These are phyloP conservation scores for Heteropelma amictum DNA, from an alignment of 2,888 invertebrate genomes.

Conservation along the genomic window DNA sequence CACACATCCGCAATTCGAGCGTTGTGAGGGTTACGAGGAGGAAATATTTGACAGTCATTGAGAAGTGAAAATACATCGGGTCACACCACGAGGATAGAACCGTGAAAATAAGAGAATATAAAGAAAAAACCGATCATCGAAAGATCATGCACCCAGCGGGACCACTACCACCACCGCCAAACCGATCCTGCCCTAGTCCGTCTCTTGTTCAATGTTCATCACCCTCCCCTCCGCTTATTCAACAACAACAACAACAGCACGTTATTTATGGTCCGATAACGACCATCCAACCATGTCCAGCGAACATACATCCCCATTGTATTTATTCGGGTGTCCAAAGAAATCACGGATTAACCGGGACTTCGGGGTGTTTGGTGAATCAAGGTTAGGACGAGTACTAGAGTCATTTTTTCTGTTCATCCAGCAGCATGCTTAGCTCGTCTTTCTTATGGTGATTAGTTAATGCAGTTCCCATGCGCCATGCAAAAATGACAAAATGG, in stretches of 20 bases:
- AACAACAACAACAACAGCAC: constrained; percentile 67
- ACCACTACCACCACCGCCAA: constrained; percentile 60
- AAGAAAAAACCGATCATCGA: constrained; percentile 43
- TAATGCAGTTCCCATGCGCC: constrained; percentile 38
- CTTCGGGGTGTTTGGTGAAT: constrained; percentile 56
- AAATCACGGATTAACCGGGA: constrained; percentile 58
- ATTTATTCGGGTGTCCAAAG: constrained; percentile 66
- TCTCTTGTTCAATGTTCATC: constrained; percentile 53
- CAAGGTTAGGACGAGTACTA: constrained; percentile 63
- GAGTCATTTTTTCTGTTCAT: not conserved
- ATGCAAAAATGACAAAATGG: constrained; percentile 68
- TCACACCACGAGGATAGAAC: not conserved
- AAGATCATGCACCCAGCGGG: constrained; percentile 70
- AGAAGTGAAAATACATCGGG: not conserved
- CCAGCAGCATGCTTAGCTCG: not conserved
- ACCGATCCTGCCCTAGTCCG: constrained; percentile 63
- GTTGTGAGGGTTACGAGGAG: constrained; percentile 8
- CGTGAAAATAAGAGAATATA: constrained; percentile 4
- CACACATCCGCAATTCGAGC: not conserved
- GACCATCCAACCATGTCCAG: constrained; percentile 65
- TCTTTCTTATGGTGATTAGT: not conserved
- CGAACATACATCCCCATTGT: constrained; percentile 66
- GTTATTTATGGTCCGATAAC: constrained; percentile 69
- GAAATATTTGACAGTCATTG: not conserved
- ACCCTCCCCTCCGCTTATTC: constrained; percentile 48